Base-by-base conservation (phyloP, 2,888 invertebrate species). In the Hemistola chrysoprasaria region DNA sequence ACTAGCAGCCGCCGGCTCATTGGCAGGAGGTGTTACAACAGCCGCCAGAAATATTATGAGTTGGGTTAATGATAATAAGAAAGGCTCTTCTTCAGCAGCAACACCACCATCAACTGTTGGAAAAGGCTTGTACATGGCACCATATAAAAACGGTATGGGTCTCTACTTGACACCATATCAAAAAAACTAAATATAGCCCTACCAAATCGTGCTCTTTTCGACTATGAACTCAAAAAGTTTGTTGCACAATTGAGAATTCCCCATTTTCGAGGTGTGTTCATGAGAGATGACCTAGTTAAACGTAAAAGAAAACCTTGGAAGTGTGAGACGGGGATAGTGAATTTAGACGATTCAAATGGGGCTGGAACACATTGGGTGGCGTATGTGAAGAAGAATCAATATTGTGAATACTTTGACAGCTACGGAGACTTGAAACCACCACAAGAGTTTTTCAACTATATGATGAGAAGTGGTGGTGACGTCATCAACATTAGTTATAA, bases 301-400 rank as follows among this genome's bases (percentile, higher is more conserved):
- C 3, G 2, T 8, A 31, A 31, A 3, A 3, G 2, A 2, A 5
- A 7, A 3, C 8, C 3, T 7, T 23, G 11, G 6, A 28, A 40
- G 25, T 34, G 46, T 22, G 72, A 72, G 48, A 56, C 56, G 33
- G 62, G 42, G 4, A 47, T 55, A n/a, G 10, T 52, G 4, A 70
- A 74, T 61, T 56, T 71, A 37, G 71, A 70, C 53, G 37, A 38
- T 27, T 41, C 41, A 23, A 16, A 39, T 28, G 42, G 45, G 32
- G 32, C 44, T 16, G 73, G 75, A 6, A 66, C 70, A 8, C 71
- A 78, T 57, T 70, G 74, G 72, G 60, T 70, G 52, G 59, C 65
- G 34, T 74, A 69, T 49, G 58, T 45, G 22, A 74, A 74, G 55
- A 43, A 51, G 2, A 50, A 51, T 21, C 41, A 61, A 33, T 26